Conservation (phyloP, 2,888 invertebrate species). For the Drosophila monieri region DNA sequence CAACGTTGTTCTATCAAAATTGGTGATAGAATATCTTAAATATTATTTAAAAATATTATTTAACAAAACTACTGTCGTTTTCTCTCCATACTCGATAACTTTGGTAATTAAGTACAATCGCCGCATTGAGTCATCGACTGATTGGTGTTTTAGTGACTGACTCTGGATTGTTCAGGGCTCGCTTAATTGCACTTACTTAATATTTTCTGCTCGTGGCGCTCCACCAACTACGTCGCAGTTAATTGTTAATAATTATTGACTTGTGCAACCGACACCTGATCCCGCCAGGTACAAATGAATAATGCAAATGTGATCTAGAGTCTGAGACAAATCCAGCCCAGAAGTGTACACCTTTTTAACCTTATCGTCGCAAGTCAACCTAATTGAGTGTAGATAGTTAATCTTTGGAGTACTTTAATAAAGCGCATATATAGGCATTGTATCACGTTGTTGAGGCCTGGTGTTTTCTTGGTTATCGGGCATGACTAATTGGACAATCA, state of each 20-base stretch:
- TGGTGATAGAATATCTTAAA: no score
- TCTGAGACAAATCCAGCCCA: background rate
- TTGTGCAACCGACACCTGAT: constrained; percentile 55
- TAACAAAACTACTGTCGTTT: no score
- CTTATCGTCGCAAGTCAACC: constrained; percentile 12
- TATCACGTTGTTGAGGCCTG: constrained; percentile 30
- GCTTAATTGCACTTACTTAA: constrained; percentile 58
- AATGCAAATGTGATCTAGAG: constrained; percentile 11
- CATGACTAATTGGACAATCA: constrained; percentile 17
- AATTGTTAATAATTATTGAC: constrained; percentile 48
- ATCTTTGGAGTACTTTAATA: constrained; percentile 25
- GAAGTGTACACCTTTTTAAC: constrained; percentile 1
- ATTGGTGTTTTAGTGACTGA: constrained; percentile 20
- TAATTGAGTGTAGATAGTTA: constrained; percentile 32
- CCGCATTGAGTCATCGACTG: constrained; percentile 30
- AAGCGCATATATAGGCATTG: background rate
- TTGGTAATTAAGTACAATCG: constrained; percentile 19
- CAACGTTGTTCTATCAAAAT: background rate
- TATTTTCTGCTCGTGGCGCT: constrained; percentile 29
- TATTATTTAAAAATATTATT: no score
- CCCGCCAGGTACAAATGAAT: constrained; percentile 13
- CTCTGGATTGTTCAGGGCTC: constrained; percentile 31
- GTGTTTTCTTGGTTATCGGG: constrained; percentile 9
- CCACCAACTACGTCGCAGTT: constrained; percentile 21
- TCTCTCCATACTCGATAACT: constrained; percentile 9